These are phyloP conservation scores for Salarias fasciatus DNA, from an alignment of 2,797 vertebrate genomes.

Conservation along the genomic window DNA sequence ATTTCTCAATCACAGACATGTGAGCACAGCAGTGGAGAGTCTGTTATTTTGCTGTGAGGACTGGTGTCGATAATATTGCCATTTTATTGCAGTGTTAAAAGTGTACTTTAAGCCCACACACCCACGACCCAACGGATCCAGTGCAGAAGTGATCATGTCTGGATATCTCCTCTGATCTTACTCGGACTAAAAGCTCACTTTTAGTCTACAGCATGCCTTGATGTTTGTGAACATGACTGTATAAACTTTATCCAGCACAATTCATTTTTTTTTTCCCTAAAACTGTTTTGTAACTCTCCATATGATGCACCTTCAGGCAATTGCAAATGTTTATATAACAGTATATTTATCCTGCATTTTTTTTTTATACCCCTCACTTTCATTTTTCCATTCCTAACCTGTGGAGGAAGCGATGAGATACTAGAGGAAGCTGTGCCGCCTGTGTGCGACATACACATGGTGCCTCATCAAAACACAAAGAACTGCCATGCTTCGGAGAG, in stretches of 20 bases:
- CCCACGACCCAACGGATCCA: slow-evolving; percentile 1
- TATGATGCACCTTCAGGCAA: slow-evolving; percentile 6
- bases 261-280: slow-evolving; percentile 2
- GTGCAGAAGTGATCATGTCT: slow-evolving; percentile 11
- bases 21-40: too few relatives aligned
- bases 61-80: too few relatives aligned
- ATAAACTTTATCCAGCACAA: slow-evolving; percentile 12
- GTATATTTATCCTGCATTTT: slow-evolving; percentile 20
- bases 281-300: slow-evolving; percentile 18
- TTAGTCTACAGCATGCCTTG: slow-evolving; percentile 6
- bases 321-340: slow-evolving; percentile 28
- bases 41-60: too few relatives aligned
- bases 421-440: slow-evolving; percentile 19
- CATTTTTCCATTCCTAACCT: slow-evolving; percentile 30
- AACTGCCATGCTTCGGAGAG: slow-evolving; percentile 13
- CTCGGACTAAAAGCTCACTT: slow-evolving; percentile 11
- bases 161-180: slow-evolving; percentile 10
- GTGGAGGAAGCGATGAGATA: slow-evolving; percentile 23
- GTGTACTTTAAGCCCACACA: slow-evolving; percentile 2
- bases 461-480: slow-evolving; percentile 16
- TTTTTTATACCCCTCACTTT: slow-evolving; percentile 13
- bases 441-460: slow-evolving; percentile 22
- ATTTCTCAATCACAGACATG: not conserved
- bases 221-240: not conserved
- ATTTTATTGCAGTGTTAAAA: slow-evolving; percentile 10